Base-by-base conservation (phyloP, 2,113 vertebrate species). In the Morone saxatilis region DNA sequence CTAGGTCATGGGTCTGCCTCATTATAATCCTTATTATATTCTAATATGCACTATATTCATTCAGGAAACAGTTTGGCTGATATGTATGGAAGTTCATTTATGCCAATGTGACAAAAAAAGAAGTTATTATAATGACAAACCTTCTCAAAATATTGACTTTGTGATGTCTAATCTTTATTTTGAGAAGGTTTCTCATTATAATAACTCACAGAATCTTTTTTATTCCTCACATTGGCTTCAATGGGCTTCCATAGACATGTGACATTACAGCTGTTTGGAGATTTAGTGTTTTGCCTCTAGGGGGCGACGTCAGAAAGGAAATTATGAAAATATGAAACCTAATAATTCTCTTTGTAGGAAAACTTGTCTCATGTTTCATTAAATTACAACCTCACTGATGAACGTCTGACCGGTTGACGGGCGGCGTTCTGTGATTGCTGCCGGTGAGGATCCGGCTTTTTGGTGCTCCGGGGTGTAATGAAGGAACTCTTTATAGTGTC, bases 401-500 rank as follows among this genome's bases (percentile, higher is more conserved):
- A 31, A 31, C 61, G 41, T 22, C 4, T 2, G 22, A 17, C 53
- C 17, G 51, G n/a, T n/a, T n/a, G n/a, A n/a, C 9, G 4, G 11
- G 12, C n/a, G 51, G 20, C 22, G 14, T 25, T 17, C 38, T 62
- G 11, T 45, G 60, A 41, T 13, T 67, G 36, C 22, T 25, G 16
- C 22, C 48, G 11, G 0, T 12, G 19, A 60, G 17, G 25, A 61
- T 7, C 25, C 7, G 50, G 40, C 22, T 0, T 36, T 31, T n/a
- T 16, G 4, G 31, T 20, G 0, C 50, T 53, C 12, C 25, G 60
- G 43, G 63, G 5, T 68, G 50, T 74, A 48, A 74, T 70, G 19
- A 86, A 40, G 56, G 31, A 75, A 13, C n/a, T 62, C 7, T 85
- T 88, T 75, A 88, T 22, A 25, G 75, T 0, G 0, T 47, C 84